Evolutionary conservation across 1,140 invertebrate species (phyloP).

Genomic region (Trichonephila clavipes): DNA sequence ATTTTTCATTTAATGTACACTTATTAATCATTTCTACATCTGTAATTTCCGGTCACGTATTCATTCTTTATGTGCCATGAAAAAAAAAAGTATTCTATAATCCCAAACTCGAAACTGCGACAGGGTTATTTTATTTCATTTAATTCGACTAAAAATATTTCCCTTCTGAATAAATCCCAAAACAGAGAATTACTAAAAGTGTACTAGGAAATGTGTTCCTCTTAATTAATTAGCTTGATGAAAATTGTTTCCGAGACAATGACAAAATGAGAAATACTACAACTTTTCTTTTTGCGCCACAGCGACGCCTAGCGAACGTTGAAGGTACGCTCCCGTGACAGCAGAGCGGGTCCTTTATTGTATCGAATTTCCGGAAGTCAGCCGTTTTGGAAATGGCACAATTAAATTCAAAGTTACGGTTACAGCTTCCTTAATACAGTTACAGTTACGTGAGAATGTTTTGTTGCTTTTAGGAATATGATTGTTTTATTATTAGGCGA

Average conservation of each 20-base stretch:
- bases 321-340: neutral
- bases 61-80: too few relatives aligned
- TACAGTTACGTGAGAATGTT: neutral
- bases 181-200: neutral
- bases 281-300: neutral
- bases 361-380: constrained; percentile 56
- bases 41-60: too few relatives aligned
- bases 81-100: too few relatives aligned
- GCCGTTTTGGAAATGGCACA: constrained; percentile 40
- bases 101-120: too few relatives aligned
- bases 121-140: too few relatives aligned
- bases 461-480: neutral
- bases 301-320: neutral
- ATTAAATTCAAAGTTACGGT: constrained; percentile 38
- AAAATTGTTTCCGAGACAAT: constrained; percentile 32
- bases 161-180: too few relatives aligned
- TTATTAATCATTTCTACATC: too few relatives aligned
- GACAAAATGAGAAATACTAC: neutral
- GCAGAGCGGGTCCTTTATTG: constrained; percentile 19
- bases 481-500: constrained; percentile 18
- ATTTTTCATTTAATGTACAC: too few relatives aligned
- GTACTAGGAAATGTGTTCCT: neutral
- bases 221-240: neutral
- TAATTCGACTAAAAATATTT: too few relatives aligned
- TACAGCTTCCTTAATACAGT: neutral